Evolutionary conservation across 2,888 invertebrate species (phyloP).

Genomic region (Mycalesis mineus): DNA sequence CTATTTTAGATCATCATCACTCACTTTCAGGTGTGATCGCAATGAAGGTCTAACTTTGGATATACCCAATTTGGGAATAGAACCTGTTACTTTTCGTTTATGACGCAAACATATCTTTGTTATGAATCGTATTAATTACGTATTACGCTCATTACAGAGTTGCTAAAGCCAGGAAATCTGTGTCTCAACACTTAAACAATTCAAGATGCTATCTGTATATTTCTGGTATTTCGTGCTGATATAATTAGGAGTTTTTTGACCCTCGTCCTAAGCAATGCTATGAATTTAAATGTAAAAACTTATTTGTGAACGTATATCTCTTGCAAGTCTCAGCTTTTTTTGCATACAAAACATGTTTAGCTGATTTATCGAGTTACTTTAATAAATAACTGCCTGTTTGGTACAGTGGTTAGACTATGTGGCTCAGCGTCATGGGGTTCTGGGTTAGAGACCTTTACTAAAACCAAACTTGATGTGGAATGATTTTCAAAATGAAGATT

Average conservation of each 20-base stretch:
- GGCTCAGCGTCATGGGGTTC: no score
- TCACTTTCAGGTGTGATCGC: no score
- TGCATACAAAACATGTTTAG: conserved; percentile 6
- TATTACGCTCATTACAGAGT: background rate
- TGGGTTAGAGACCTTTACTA: no score
- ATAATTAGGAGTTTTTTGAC: conserved; percentile 21
- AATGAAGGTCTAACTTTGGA: no score
- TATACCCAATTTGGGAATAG: no score
- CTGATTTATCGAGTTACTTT: background rate
- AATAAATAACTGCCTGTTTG: no score
- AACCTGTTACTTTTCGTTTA: no score
- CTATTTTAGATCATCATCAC: no score
- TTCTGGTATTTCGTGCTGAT: conserved; percentile 7
- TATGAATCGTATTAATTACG: background rate
- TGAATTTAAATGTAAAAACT: conserved; percentile 18
- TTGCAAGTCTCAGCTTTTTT: background rate
- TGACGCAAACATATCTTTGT: no score
- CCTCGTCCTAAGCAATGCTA: conserved; percentile 11
- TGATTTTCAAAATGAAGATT: no score
- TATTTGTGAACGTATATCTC: background rate
- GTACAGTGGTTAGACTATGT: no score
- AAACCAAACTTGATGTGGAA: no score
- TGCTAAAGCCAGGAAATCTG: background rate
- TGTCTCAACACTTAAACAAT: background rate
- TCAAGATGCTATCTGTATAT: conserved; percentile 5